Conservation (phyloP, 2,113 vertebrate genomes). For the Corythornis madagascariensis region DNA sequence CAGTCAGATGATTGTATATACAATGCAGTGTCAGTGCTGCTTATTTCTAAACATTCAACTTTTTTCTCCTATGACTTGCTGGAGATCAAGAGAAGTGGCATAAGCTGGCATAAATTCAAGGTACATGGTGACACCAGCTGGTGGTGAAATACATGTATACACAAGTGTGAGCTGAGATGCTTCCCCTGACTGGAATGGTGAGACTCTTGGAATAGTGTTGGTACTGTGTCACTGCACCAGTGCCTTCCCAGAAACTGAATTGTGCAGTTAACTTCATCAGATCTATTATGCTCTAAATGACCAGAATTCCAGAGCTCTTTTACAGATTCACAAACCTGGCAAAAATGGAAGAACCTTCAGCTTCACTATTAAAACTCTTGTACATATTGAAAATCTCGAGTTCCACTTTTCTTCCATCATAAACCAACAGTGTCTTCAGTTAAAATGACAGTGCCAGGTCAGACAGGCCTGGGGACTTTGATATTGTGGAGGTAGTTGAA, state of each 20-base stretch:
- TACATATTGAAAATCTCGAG: background rate
- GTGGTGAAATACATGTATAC: background rate
- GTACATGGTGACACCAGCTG: slow-evolving; percentile 30
- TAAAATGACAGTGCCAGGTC: background rate
- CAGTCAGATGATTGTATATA: background rate
- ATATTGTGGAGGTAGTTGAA: background rate
- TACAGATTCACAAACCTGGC: background rate
- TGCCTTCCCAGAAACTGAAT: background rate
- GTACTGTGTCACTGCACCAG: background rate
- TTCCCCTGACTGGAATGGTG: background rate
- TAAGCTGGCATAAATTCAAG: slow-evolving; percentile 1
- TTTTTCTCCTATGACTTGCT: background rate
- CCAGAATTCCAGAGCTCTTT: background rate
- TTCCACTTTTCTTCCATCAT: background rate
- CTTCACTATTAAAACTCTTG: background rate
- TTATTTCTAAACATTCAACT: background rate
- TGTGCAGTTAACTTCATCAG: background rate
- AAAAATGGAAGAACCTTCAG: background rate
- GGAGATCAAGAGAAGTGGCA: background rate
- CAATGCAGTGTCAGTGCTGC: background rate
- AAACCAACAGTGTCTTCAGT: background rate
- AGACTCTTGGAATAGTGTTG: background rate
- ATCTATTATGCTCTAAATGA: background rate
- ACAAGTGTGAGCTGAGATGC: background rate
- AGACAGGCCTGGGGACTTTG: background rate